These are phyloP conservation scores for Heliconius hortense DNA, from an alignment of 2,888 invertebrate species.

Conservation along the genomic window DNA sequence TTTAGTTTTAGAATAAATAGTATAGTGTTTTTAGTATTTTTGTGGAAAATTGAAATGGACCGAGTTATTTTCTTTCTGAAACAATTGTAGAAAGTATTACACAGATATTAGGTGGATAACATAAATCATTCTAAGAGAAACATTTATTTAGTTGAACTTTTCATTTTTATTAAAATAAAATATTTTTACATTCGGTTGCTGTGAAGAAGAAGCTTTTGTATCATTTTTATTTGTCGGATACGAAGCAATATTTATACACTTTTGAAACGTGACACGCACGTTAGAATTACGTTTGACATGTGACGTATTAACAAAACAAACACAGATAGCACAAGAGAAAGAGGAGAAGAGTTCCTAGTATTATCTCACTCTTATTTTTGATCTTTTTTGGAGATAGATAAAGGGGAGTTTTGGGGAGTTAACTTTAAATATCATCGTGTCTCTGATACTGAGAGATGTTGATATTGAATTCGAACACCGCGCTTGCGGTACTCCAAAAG, in stretches of 20 bases:
- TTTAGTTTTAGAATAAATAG: constrained; percentile 9
- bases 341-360: no score
- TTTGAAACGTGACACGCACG: neutral
- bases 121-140: constrained; percentile 16
- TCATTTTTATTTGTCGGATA: constrained; percentile 29
- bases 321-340: no score
- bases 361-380: no score
- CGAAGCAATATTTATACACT: constrained; percentile 29
- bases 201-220: constrained; percentile 29
- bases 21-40: neutral
- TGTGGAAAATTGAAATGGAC: neutral
- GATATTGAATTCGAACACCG: no score
- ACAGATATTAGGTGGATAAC: neutral
- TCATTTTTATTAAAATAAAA: constrained; percentile 24
- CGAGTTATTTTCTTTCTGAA: neutral
- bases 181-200: constrained; percentile 26
- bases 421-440: no score
- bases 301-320: no score
- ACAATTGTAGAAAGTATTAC: constrained; percentile 3
- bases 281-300: no score
- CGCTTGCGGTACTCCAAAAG: no score
- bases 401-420: no score
- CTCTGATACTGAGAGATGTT: no score
- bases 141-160: constrained; percentile 24
- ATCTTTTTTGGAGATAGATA: no score